Evolutionary conservation across 2,113 vertebrate genomes (phyloP), one percentile per base, ranked within the genome.

Genomic region (Proteles cristata): DNA sequence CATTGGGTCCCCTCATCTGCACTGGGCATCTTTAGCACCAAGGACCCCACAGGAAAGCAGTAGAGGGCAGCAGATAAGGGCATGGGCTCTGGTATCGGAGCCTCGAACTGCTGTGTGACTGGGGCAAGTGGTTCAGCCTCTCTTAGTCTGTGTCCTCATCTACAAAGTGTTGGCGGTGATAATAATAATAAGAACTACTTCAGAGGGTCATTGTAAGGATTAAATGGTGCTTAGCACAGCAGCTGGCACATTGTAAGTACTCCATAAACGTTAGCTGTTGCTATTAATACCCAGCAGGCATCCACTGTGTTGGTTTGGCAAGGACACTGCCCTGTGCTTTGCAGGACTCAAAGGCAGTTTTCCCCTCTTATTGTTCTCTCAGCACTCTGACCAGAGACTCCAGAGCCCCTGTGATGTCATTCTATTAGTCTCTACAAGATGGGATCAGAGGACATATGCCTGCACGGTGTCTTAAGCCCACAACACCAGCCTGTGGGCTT

Each of bases 281-380:
- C 94, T 98, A 88, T 98, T 95, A 97, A 97, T 94, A 97, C 88
- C 65, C 96, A 95, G 88, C 90, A 95, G 95, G 97, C 88, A 73
- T 92, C 83, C 90, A 61, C 76, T 0, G 0, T 17, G 9, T 55
- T 79, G 88, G 80, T 92, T 90, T 95, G 94, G 80, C 95, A 88
- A 96, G 86, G 96, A 90, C 79, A 9, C 79, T 39, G 66, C 14
- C 77, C 66, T 55, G 58, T 58, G 81, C 76, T 90, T 90, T 43
- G 28, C 83, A 28, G 28, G 76, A 90, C 43, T 92, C 89, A 90
- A 86, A 88, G 45, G 48, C 53, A 92, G 50, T 45, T 65, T 88
- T 87, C 53, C n/a, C 58, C 71, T 86, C 93, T 93, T 58, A 89
- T 84, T 63, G 53, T 88, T 76, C 96, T 71, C 96, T 97, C 94